These are phyloP conservation scores for Calameuta filiformis DNA, from an alignment of 2,888 invertebrate species.

Conservation along the genomic window DNA sequence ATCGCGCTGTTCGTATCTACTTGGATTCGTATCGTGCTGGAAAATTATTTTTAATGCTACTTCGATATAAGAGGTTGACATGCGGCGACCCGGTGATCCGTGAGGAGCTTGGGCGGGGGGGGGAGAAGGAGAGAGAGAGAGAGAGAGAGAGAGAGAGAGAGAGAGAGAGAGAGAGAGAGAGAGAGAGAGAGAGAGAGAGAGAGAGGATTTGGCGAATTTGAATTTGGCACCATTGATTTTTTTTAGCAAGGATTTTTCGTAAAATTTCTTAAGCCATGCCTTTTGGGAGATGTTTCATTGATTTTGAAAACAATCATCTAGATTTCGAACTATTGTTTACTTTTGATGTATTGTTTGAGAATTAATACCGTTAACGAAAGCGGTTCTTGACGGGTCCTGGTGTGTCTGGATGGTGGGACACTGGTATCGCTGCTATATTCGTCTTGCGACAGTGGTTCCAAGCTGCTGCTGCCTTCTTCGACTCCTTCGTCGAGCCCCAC, in stretches of 20 bases:
- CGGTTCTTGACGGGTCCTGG: conserved; percentile 47
- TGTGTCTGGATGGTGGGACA: conserved; percentile 40
- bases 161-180: too few relatives aligned
- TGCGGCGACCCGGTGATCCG: too few relatives aligned
- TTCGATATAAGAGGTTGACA: too few relatives aligned
- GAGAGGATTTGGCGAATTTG: too few relatives aligned
- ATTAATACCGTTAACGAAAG: conserved; percentile 56
- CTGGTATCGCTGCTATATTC: conserved; percentile 57
- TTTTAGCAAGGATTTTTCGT: not conserved
- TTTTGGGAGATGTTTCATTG: not conserved
- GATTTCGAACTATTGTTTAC: not conserved
- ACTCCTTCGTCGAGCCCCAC: conserved; percentile 47
- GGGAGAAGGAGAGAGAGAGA: too few relatives aligned
- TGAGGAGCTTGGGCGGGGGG: too few relatives aligned
- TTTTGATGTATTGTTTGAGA: not conserved
- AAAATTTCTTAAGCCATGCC: not conserved
- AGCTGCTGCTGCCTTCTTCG: conserved; percentile 50
- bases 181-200: too few relatives aligned
- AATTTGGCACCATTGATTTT: not conserved
- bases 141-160: too few relatives aligned
- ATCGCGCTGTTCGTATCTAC: not conserved
- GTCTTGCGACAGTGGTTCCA: conserved; percentile 56
- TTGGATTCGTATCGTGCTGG: not conserved
- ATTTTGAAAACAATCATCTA: not conserved
- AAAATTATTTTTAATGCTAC: too few relatives aligned